Evolutionary conservation across 2,888 invertebrate species (phyloP).

Genomic region (Nyleta sp.): DNA sequence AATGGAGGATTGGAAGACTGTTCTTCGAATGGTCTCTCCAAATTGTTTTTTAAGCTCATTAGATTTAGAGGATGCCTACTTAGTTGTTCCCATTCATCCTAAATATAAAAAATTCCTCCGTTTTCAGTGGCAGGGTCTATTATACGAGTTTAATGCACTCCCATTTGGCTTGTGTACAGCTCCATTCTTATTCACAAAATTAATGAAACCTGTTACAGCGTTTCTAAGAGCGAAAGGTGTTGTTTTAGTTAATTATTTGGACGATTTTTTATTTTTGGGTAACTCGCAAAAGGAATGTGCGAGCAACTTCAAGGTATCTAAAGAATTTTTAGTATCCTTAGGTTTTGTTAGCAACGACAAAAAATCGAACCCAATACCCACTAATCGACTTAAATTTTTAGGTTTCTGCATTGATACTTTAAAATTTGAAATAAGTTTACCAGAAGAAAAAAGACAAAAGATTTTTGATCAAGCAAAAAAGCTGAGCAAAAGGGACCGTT

Average conservation of each 20-base stretch:
- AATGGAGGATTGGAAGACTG: too few species aligned
- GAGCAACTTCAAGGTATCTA: not conserved
- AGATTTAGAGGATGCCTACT: conserved; percentile 8
- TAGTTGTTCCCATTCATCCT: not conserved
- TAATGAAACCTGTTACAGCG: not conserved
- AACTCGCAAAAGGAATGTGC: not conserved
- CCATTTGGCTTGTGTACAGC: conserved; percentile 6
- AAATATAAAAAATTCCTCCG: conserved; percentile 1
- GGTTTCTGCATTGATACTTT: conserved; percentile 33
- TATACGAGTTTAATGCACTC: not conserved
- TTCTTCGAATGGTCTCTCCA: not conserved
- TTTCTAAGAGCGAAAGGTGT: not conserved
- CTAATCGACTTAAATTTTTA: conserved; percentile 28
- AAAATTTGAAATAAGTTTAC: conserved; percentile 20
- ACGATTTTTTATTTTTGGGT: conserved; percentile 3
- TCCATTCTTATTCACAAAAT: conserved; percentile 5
- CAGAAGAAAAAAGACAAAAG: conserved; percentile 19
- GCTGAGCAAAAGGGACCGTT: not conserved
- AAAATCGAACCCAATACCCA: not conserved
- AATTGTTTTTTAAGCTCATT: conserved; percentile 1
- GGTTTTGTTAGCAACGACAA: conserved; percentile 2
- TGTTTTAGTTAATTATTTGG: conserved; percentile 3
- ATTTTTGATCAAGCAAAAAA: not conserved
- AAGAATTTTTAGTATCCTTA: not conserved
- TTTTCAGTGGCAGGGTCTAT: not conserved